Base-by-base conservation (phyloP, 2,113 vertebrate species). In the Nansenia antarctica region DNA sequence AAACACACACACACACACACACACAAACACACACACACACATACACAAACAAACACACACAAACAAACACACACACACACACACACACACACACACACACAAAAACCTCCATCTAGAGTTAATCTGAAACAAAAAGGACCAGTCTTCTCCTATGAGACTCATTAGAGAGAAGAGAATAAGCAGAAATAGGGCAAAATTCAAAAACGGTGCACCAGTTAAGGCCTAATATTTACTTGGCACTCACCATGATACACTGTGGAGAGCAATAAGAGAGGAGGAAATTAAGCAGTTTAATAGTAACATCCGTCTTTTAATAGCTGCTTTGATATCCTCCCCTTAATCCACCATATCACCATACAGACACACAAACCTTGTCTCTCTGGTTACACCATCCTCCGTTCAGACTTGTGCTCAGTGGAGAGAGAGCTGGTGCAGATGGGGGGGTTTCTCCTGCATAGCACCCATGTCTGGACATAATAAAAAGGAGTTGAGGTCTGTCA, bases 141-240 rank as follows among this genome's bases (percentile, higher is more conserved):
- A 35, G 26, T 9, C 34, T 66, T 73, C 71, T 83, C 89, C 89
- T 82, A 62, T 39, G 90, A 82, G 90, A 86, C 91, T 92, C 87
- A 90, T 92, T 91, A 92, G 53, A 71, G 64, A 73, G 54, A 66
- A 67, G 68, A 84, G 80, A 85, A 88, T 86, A 81, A 83, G 78
- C 83, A 85, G 62, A 78, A 86, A 82, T 83, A 79, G 67, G 74
- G 77, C 74, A 81, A 79, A 81, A 76, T 67, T 79, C 67, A 76
- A 60, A 76, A 82, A 79, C n/a, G 65, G 87, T 79, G 84, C 81
- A 73, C 54, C 80, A 74, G 78, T 81, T 90, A n/a, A n/a, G n/a
- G n/a, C n/a, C n/a, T n/a, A 86, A 87, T 89, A 87, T 88, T 86
- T 88, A 82, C 69, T 78, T 76, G 67, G 78, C 79, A 84, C 79